phyloP scores from a whole-genome alignment of 2,888 invertebrate species.

The Panzeria rudis region DNA sequence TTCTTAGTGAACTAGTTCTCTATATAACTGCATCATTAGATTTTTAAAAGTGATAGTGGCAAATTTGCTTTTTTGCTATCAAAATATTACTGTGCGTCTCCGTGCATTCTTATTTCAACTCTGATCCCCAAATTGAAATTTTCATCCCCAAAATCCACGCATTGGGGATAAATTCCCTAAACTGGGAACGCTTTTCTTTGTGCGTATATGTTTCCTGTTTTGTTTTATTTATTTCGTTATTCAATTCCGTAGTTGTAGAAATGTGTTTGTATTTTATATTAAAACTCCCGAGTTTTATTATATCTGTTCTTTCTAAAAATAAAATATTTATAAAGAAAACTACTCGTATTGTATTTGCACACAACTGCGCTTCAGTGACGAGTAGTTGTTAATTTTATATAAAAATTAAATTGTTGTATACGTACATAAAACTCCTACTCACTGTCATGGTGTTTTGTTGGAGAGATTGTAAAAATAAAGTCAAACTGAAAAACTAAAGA shows the following conservation, averaged over 20 bases:
- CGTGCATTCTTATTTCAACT: too few species aligned
- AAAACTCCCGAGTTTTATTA: constrained; percentile 31
- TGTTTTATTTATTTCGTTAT: neutral
- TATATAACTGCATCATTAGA: too few species aligned
- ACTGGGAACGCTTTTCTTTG: too few species aligned
- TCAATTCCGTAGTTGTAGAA: neutral
- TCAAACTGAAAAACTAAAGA: neutral
- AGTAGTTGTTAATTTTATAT: constrained; percentile 46
- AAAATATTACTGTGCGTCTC: too few species aligned
- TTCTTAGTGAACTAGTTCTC: too few species aligned
- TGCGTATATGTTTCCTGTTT: too few species aligned
- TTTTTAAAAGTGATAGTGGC: too few species aligned
- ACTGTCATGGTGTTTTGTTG: neutral
- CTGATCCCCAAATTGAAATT: too few species aligned
- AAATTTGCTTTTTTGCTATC: too few species aligned
- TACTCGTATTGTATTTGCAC: neutral
- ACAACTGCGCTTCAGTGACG: neutral
- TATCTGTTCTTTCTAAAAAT: constrained; percentile 36
- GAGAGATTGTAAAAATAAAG: constrained; percentile 13
- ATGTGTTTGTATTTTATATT: constrained; percentile 1
- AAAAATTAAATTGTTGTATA: constrained; percentile 31
- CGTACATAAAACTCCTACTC: constrained; percentile 31
- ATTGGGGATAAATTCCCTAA: too few species aligned
- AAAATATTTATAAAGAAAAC: constrained; percentile 35
- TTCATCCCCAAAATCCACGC: too few species aligned